These are phyloP conservation scores for Pseudonaja textilis DNA, from an alignment of 2,113 vertebrate genomes.

Conservation along the genomic window DNA sequence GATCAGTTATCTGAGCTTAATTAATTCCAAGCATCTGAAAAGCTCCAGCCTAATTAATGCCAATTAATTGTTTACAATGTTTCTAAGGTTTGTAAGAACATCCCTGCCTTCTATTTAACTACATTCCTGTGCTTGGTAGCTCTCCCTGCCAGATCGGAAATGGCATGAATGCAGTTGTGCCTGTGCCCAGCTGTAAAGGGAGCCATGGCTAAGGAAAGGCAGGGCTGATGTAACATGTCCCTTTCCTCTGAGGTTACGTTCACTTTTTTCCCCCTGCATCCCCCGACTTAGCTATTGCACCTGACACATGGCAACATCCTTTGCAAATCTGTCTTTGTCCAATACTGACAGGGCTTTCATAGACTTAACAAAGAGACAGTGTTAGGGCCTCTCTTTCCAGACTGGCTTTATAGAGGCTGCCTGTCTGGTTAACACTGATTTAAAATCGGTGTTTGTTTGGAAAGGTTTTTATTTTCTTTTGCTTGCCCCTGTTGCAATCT, in stretches of 20 bases:
- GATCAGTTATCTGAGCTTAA: not conserved
- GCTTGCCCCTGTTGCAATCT: constrained; percentile 35
- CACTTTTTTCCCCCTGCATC: not conserved
- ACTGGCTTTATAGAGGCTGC: not conserved
- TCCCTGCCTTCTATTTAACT: not conserved
- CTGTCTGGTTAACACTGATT: constrained; percentile 53
- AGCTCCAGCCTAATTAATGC: not conserved
- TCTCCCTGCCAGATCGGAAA: not conserved
- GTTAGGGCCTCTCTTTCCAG: constrained; percentile 23
- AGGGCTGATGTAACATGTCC: not conserved
- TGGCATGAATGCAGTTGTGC: not conserved
- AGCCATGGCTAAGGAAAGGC: not conserved
- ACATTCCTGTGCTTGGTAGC: not conserved
- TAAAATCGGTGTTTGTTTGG: constrained; percentile 41
- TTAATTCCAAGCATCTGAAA: not conserved
- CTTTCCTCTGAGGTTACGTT: not conserved
- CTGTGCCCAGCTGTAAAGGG: not conserved
- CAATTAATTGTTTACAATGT: not conserved
- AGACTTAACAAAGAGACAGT: not conserved
- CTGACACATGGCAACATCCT: not conserved
- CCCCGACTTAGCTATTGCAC: constrained; percentile 16
- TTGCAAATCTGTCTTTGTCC: not conserved
- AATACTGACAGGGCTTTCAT: not conserved
- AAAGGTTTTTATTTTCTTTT: not conserved
- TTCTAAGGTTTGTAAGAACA: not conserved